Evolutionary conservation across 2,888 invertebrate species (phyloP).

Genomic region (Unio pictorum): DNA sequence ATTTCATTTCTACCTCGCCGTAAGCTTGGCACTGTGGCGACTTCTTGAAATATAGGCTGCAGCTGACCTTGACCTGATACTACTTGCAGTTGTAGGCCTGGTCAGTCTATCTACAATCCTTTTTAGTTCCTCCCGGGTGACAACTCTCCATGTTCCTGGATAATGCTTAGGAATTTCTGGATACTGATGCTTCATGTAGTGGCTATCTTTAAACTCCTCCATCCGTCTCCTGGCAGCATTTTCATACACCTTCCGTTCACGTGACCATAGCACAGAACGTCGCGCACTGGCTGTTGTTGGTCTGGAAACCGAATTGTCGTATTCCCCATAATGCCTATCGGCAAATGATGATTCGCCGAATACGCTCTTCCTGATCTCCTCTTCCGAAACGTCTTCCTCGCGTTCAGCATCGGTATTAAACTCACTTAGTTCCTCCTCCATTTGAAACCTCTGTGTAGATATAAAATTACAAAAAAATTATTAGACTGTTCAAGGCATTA

Average conservation of each 20-base stretch:
- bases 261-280: constrained; percentile 54
- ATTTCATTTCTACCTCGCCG: not conserved
- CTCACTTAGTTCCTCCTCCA: too few species aligned
- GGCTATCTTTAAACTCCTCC: constrained; percentile 38
- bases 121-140: constrained; percentile 28
- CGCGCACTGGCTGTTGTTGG: constrained; percentile 53
- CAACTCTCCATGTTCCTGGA: constrained; percentile 56
- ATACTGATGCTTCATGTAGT: constrained; percentile 48
- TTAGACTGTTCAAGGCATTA: too few species aligned
- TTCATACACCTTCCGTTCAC: constrained; percentile 49
- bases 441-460: too few species aligned
- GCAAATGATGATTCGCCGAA: constrained; percentile 24
- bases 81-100: constrained; percentile 32
- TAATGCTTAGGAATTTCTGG: constrained; percentile 53
- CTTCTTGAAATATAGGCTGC: not conserved
- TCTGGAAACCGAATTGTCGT: constrained; percentile 42
- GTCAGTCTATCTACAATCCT: constrained; percentile 45
- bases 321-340: constrained; percentile 29
- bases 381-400: constrained; percentile 18
- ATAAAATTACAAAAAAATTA: too few species aligned
- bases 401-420: too few species aligned
- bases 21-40: constrained; percentile 1
- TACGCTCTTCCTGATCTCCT: constrained; percentile 36
- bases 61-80: constrained; percentile 6
- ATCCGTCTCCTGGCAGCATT: constrained; percentile 35